Conservation (phyloP, 2,888 invertebrate genomes). For the Stomorhina lunata region DNA sequence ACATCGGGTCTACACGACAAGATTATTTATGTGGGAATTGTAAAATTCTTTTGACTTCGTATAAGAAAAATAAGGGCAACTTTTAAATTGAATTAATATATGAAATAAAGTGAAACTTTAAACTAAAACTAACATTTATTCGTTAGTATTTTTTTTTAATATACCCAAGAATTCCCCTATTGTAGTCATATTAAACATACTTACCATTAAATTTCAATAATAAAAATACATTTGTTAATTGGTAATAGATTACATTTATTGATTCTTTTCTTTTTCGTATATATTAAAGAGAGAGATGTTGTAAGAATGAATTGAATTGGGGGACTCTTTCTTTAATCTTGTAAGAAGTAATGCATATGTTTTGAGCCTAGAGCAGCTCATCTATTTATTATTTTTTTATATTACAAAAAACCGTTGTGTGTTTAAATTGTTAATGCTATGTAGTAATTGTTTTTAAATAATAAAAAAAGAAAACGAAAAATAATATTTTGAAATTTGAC, state of each 20-base stretch:
- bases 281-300: not conserved
- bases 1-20: no score
- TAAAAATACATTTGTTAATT: not conserved
- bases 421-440: not conserved
- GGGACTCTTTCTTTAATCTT: not conserved
- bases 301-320: not conserved
- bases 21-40: no score
- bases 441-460: not conserved
- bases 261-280: not conserved
- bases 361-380: not conserved
- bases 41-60: no score
- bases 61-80: no score
- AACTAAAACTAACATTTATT: no score
- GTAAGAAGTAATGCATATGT: not conserved
- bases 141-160: no score
- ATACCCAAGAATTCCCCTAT: no score
- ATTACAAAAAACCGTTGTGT: not conserved
- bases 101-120: no score
- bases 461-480: no score
- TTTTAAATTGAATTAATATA: no score
- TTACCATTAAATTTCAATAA: not conserved
- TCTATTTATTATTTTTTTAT: not conserved
- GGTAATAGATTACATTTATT: constrained; percentile 5
- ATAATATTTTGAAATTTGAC: no score
- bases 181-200: no score